phyloP scores from a whole-genome alignment of 2,888 invertebrate genomes.

The Xestia rhomboidea region DNA sequence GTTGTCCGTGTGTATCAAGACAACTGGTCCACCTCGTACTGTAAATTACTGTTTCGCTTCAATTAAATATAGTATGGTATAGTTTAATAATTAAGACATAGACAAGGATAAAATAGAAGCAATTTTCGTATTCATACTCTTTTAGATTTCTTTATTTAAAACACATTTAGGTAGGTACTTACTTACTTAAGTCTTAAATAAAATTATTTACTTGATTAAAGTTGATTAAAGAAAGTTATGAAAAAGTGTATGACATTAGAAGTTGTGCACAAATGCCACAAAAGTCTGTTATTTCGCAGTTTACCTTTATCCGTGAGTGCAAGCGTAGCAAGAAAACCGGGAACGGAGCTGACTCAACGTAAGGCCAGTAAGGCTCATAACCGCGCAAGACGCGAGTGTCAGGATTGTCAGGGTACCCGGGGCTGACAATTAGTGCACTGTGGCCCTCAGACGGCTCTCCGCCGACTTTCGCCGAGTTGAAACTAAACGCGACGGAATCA shows the following conservation, averaged over 20 bases:
- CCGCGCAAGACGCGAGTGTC: constrained; percentile 61
- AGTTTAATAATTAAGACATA: neutral
- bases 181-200: too few relatives aligned
- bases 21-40: constrained; percentile 14
- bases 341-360: constrained; percentile 46
- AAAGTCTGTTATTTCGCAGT: constrained; percentile 21
- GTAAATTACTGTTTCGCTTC: constrained; percentile 20
- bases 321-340: constrained; percentile 39
- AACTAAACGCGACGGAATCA: constrained; percentile 77
- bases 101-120: neutral
- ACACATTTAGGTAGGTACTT: neutral
- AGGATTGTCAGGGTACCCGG: constrained; percentile 59
- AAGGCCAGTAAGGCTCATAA: constrained; percentile 17
- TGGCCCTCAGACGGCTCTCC: constrained; percentile 81
- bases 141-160: too few relatives aligned
- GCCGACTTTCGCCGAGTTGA: constrained; percentile 70
- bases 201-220: neutral
- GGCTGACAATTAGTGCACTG: constrained; percentile 82
- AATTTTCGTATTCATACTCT: neutral
- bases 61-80: constrained; percentile 12
- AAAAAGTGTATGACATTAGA: neutral
- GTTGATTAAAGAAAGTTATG: neutral
- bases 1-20: constrained; percentile 41
- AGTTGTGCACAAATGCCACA: neutral
- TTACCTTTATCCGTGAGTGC: constrained; percentile 24